A percentile compares a stretch with the other conserved stretches of the same genome.
Evolutionary conservation across 2,113 vertebrate species (phyloP).

Genomic region (Myotis yumanensis): DNA sequence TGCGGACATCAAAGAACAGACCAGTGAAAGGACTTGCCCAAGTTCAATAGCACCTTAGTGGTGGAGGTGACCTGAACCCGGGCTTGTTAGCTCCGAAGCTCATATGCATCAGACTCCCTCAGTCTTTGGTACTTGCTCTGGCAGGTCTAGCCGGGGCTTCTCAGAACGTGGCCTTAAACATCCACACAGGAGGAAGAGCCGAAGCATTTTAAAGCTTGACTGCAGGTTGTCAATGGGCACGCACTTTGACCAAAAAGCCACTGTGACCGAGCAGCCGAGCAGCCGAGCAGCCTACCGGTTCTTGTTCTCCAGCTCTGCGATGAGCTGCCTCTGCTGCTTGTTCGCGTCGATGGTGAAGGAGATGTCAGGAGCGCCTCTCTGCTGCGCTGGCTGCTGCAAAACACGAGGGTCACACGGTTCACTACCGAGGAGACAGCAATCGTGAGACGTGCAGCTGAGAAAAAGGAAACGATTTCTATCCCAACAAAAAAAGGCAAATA

Average conservation of each 20-base stretch:
- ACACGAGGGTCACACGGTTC: conserved; percentile 57
- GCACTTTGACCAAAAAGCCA: not conserved
- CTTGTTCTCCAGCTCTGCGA: conserved; percentile 98
- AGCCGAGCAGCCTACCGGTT: conserved; percentile 88
- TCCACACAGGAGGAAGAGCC: not conserved
- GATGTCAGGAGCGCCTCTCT: conserved; percentile 92
- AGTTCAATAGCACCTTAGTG: not conserved
- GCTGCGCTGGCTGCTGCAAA: conserved; percentile 89
- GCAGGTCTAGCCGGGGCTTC: not conserved
- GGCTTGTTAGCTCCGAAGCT: not conserved
- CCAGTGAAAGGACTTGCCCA: not conserved
- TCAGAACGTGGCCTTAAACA: not conserved
- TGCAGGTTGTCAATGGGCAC: not conserved
- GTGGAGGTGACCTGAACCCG: not conserved
- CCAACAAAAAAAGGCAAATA: not conserved
- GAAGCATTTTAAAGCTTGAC: not conserved
- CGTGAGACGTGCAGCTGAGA: conserved; percentile 17
- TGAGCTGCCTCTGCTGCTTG: conserved; percentile 97
- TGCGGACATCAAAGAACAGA: not conserved
- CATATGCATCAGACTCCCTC: not conserved
- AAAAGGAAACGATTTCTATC: not conserved
- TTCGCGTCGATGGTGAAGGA: conserved; percentile 96
- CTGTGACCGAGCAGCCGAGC: not conserved
- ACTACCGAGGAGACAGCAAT: not conserved
- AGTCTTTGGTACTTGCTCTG: not conserved